Conservation (phyloP, 2,797 vertebrate genomes). For the Malacoraja senta region DNA sequence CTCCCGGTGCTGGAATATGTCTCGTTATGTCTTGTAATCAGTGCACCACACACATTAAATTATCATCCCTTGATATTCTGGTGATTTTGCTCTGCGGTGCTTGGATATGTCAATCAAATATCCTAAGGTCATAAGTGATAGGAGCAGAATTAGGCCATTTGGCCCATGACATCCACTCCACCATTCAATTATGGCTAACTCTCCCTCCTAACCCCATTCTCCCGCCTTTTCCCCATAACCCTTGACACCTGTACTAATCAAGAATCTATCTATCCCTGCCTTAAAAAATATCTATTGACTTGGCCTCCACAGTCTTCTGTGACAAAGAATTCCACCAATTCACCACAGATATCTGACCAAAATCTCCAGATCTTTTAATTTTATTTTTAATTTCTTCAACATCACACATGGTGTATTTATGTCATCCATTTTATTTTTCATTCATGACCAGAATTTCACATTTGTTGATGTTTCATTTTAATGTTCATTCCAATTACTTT, state of each 20-base stretch:
- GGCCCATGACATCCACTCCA: too few species aligned
- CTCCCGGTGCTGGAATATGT: not conserved
- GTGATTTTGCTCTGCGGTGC: not conserved
- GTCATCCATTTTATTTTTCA: not conserved
- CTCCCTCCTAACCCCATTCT: too few species aligned
- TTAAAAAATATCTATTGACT: too few species aligned
- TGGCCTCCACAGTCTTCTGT: too few species aligned
- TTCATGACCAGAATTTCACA: not conserved
- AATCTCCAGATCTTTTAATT: not conserved
- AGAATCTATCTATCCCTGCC: too few species aligned
- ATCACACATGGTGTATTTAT: not conserved
- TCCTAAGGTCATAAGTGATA: too few species aligned
- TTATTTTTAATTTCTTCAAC: not conserved
- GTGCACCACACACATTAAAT: not conserved
- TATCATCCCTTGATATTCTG: not conserved
- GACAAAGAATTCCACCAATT: too few species aligned
- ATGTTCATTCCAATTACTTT: not conserved
- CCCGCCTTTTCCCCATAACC: too few species aligned
- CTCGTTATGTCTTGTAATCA: not conserved
- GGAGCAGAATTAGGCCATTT: too few species aligned
- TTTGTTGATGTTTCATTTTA: not conserved
- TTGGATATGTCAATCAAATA: not conserved
- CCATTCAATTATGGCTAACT: too few species aligned
- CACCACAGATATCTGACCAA: not conserved
- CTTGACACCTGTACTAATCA: too few species aligned